phyloP scores from a whole-genome alignment of 2,888 invertebrate species.

The Erpobdella octoculata region DNA sequence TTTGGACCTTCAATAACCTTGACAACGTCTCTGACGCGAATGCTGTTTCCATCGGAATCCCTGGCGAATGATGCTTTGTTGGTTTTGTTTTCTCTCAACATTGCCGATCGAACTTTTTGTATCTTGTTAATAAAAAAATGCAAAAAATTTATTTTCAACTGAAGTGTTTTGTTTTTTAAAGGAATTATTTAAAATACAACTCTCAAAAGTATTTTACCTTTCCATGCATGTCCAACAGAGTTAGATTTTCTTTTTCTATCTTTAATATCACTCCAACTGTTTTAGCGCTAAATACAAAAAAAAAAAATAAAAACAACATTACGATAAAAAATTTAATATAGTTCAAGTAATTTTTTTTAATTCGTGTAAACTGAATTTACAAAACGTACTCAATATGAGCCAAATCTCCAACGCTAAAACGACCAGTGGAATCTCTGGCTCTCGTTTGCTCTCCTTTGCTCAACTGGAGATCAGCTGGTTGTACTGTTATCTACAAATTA shows the following conservation, averaged over 20 bases:
- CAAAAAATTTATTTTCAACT: too few species aligned
- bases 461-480: conserved; percentile 86
- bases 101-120: background rate
- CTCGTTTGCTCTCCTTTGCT: conserved; percentile 98
- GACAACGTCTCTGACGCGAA: background rate
- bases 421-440: conserved; percentile 92
- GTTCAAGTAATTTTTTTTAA: too few species aligned
- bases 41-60: conserved; percentile 5
- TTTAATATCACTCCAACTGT: conserved; percentile 95
- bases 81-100: too few species aligned
- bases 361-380: too few species aligned
- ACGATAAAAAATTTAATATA: background rate
- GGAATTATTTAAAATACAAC: too few species aligned
- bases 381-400: conserved; percentile 66
- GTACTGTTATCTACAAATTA: conserved; percentile 54
- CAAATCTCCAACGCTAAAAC: conserved; percentile 96
- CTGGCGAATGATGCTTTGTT: too few species aligned
- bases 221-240: conserved; percentile 91
- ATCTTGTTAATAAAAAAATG: background rate
- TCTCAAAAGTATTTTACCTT: conserved; percentile 58
- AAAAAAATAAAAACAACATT: background rate
- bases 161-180: too few species aligned
- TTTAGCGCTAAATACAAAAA: conserved; percentile 61
- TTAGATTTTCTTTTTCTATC: conserved; percentile 90
- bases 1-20: background rate